Evolutionary conservation across 2,113 vertebrate genomes (phyloP), one percentile per base, ranked within the genome.

Genomic region (Actenoides lindsayi): DNA sequence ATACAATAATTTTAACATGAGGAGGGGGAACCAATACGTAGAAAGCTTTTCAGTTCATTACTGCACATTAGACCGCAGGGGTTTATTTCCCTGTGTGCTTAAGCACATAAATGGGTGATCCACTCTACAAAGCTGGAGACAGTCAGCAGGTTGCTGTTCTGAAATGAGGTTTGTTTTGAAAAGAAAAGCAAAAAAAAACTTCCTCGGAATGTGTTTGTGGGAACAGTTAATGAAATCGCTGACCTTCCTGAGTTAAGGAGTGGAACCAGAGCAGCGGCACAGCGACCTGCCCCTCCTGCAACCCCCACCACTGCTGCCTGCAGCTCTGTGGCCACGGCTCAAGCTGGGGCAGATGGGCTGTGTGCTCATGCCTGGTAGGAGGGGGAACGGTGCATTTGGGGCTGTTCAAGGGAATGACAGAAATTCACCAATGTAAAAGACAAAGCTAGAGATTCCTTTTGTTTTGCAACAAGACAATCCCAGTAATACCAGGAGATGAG

Each of bases 361-460:
- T 10, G n/a, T 11, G 37, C 5, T 2, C 6, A 0, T 3, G 33
- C 30, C 60, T 51, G 25, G 12, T 19, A 7, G 18, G 7, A 18
- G 0, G 0, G 21, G 30, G 27, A 25, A 7, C 15, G 51, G 19
- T 54, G 42, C 39, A 5, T 50, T 77, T 83, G 53, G 74, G 19
- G 8, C 14, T 81, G 23, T 24, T 53, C 50, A 30, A 2, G 0
- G 41, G 27, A 86, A 80, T 0, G 0, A 24, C 0, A 80, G 57
- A 77, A 44, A 73, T 53, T 18, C 63, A 60, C 30, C 70, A 8
- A 54, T 44, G 30, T 28, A 48, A 24, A 51, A 48, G 13, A 28
- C 17, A 27, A 64, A 60, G 31, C 9, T 59, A 53, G 37, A 30
- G 11, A 63, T 78, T 57, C 21, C 7, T 64, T 92, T 56, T 39